Percentiles rank a stretch among this genome's conserved stretches.
These are phyloP conservation scores for Rhynchophorus ferrugineus DNA, from an alignment of 1,140 invertebrate species.

Conservation along the genomic window DNA sequence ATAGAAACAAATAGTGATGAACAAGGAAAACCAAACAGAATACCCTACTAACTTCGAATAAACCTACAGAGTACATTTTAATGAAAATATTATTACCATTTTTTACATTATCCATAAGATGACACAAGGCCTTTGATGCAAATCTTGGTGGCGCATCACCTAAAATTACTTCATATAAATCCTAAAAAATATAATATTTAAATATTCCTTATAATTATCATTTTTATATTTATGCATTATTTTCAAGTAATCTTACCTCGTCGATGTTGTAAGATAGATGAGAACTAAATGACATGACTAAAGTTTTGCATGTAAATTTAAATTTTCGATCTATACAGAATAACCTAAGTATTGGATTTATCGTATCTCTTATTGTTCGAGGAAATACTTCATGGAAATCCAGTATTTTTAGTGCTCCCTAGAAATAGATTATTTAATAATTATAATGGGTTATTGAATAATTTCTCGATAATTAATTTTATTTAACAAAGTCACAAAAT, in stretches of 20 bases:
- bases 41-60: too few relatives aligned
- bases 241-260: constrained; percentile 5
- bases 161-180: constrained; percentile 1
- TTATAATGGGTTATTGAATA: too few relatives aligned
- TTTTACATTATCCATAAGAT: constrained; percentile 10
- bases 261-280: background rate
- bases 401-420: too few relatives aligned
- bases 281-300: background rate
- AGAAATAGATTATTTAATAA: too few relatives aligned
- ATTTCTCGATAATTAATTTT: too few relatives aligned
- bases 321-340: constrained; percentile 1
- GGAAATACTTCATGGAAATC: background rate
- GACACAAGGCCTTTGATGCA: background rate
- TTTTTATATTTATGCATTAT: too few relatives aligned
- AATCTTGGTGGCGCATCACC: constrained; percentile 1
- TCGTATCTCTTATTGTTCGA: background rate
- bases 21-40: too few relatives aligned
- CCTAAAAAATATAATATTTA: constrained; percentile 6
- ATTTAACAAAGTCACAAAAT: too few relatives aligned
- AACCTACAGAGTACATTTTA: too few relatives aligned
- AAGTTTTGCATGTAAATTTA: background rate
- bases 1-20: too few relatives aligned
- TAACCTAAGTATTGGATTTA: background rate
- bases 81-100: too few relatives aligned
- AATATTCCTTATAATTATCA: background rate